These are phyloP conservation scores for Mesaphorura yosii DNA, from an alignment of 1,140 invertebrate species.

Conservation along the genomic window DNA sequence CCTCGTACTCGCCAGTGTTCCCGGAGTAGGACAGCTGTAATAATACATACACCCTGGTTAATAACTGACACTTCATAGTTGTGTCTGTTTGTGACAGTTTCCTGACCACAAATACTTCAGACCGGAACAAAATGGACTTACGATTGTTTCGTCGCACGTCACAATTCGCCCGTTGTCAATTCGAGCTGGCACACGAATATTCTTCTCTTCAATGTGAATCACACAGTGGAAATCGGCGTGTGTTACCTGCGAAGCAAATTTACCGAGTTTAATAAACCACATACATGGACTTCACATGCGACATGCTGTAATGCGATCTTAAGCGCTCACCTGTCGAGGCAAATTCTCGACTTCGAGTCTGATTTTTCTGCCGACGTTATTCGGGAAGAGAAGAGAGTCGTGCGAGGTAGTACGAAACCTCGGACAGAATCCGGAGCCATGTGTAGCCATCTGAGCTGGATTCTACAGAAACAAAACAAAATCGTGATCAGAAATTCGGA, in stretches of 20 bases:
- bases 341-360: slow-evolving; percentile 78
- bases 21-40: slow-evolving; percentile 74
- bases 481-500: too few species aligned
- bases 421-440: slow-evolving; percentile 66
- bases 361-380: slow-evolving; percentile 78
- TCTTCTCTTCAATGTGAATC: slow-evolving; percentile 77
- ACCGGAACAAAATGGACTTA: slow-evolving; percentile 35
- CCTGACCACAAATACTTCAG: background rate
- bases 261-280: background rate
- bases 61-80: background rate
- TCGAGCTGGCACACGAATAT: slow-evolving; percentile 72
- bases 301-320: too few species aligned
- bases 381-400: slow-evolving; percentile 63
- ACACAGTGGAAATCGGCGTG: slow-evolving; percentile 83
- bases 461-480: slow-evolving; percentile 44
- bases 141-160: slow-evolving; percentile 76
- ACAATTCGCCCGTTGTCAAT: slow-evolving; percentile 69
- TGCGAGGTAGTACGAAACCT: slow-evolving; percentile 53
- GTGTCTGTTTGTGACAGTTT: background rate
- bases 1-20: slow-evolving; percentile 70
- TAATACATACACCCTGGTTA: slow-evolving; percentile 28
- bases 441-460: slow-evolving; percentile 54
- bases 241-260: slow-evolving; percentile 40
- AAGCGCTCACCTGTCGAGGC: slow-evolving; percentile 58
- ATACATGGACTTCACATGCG: too few species aligned